Conservation (phyloP, 1,140 invertebrate genomes). For the Triops cancriformis region DNA sequence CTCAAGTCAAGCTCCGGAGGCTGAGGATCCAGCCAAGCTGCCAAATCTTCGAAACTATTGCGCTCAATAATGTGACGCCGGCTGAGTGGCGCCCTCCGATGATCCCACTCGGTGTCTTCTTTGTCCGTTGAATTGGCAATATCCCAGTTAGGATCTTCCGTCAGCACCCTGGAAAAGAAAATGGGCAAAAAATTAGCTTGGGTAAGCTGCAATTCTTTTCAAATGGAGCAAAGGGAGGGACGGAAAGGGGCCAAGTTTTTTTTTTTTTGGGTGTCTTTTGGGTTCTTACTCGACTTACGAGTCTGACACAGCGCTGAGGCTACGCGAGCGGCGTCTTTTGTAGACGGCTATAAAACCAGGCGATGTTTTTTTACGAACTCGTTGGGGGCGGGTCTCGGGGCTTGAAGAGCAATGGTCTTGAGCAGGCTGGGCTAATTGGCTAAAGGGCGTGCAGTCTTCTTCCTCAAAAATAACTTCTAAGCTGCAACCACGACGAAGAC, state of each 20-base stretch:
- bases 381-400: not conserved
- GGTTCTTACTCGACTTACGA: not conserved
- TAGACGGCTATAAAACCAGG: not conserved
- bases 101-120: constrained; percentile 22
- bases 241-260: not conserved
- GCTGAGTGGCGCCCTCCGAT: constrained; percentile 13
- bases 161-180: constrained; percentile 13
- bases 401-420: not conserved
- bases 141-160: not conserved
- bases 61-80: constrained; percentile 16
- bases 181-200: not conserved
- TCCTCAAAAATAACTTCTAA: constrained; percentile 38
- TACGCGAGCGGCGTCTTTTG: constrained; percentile 7
- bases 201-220: not conserved
- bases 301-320: not conserved
- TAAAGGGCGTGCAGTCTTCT: constrained; percentile 27
- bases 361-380: not conserved
- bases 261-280: not conserved
- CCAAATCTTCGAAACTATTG: not conserved
- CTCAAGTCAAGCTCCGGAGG: not conserved
- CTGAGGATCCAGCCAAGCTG: not conserved
- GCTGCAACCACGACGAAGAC: constrained; percentile 35
- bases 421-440: not conserved
- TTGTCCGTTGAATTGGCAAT: not conserved
- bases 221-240: not conserved